These are phyloP conservation scores for human DNA, from an alignment of 2,113 vertebrate species.

Conservation along the genomic window DNA sequence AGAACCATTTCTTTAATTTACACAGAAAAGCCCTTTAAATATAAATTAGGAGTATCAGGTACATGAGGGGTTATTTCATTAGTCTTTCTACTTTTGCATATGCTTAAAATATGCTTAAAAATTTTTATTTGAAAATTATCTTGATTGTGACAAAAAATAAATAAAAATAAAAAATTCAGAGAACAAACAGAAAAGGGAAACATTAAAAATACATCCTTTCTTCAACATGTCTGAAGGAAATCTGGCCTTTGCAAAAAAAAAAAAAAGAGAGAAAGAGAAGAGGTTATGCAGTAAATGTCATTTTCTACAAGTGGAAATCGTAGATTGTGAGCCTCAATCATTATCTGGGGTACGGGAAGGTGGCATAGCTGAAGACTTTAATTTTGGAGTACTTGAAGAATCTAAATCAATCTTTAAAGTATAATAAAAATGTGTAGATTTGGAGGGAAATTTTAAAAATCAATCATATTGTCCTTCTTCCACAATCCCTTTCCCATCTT, in stretches of 20 bases:
- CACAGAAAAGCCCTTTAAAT: constrained; percentile 24
- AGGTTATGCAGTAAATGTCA: neutral
- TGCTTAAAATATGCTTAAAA: neutral
- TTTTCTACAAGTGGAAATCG: neutral
- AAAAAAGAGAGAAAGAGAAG: neutral
- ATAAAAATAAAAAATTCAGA: neutral
- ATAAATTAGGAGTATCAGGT: neutral
- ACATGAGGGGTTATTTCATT: neutral
- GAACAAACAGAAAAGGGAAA: neutral
- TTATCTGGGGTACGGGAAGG: neutral
- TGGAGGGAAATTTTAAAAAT: neutral
- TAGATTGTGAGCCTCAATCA: neutral
- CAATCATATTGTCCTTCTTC: neutral
- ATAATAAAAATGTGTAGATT: neutral
- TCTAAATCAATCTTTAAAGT: neutral
- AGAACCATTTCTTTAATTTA: neutral
- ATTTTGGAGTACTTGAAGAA: neutral
- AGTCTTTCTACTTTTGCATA: neutral
- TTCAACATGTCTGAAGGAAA: constrained; percentile 29
- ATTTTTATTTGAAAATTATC: neutral
- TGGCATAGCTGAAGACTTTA: neutral
- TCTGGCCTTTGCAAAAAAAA: constrained; percentile 5
- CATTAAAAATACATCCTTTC: neutral
- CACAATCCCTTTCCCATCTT: neutral
- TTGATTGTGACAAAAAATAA: no score